A percentile compares a stretch with the other conserved stretches of the same genome.
Conservation (phyloP, 2,797 vertebrate genomes). For the Merluccius polli region DNA sequence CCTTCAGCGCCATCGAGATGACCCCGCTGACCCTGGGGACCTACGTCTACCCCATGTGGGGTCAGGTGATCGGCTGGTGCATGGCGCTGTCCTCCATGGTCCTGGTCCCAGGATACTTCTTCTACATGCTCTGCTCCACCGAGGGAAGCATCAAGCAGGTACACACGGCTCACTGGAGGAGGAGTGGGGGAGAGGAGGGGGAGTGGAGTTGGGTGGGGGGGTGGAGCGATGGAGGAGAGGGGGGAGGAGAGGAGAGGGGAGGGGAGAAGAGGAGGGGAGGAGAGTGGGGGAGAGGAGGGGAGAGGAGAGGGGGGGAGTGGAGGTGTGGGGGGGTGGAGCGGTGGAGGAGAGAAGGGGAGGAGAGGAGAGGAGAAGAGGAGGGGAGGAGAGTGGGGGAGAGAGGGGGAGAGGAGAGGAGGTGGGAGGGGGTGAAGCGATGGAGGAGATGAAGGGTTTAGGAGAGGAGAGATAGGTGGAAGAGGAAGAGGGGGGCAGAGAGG, state of each 20-base stretch:
- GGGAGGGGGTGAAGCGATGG: neutral
- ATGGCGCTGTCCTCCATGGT: slow-evolving; percentile 90
- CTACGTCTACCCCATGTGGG: slow-evolving; percentile 84
- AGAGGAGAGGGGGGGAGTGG: neutral
- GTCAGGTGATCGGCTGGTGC: slow-evolving; percentile 84
- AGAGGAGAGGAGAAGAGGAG: neutral
- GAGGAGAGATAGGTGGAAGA: neutral
- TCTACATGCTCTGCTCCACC: slow-evolving; percentile 78
- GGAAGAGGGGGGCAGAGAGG: neutral
- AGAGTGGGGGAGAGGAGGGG: neutral
- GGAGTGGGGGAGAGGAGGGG: neutral
- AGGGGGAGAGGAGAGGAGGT: too few relatives aligned
- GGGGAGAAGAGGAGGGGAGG: too few relatives aligned
- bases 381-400: neutral
- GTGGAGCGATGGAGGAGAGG: too few relatives aligned
- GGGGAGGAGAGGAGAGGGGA: too few relatives aligned
- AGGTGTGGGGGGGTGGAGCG: too few relatives aligned
- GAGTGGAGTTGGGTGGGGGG: too few relatives aligned
- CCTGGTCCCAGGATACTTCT: slow-evolving; percentile 81
- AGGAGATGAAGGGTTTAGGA: too few relatives aligned
- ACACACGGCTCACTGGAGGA: slow-evolving; percentile 16
- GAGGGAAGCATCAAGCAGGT: slow-evolving; percentile 78
- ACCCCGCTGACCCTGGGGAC: slow-evolving; percentile 83
- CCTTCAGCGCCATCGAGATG: slow-evolving; percentile 90
- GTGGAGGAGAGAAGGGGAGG: neutral